phyloP scores from a whole-genome alignment of 2,113 vertebrate species.

The Cyprinodon brontotheroides region DNA sequence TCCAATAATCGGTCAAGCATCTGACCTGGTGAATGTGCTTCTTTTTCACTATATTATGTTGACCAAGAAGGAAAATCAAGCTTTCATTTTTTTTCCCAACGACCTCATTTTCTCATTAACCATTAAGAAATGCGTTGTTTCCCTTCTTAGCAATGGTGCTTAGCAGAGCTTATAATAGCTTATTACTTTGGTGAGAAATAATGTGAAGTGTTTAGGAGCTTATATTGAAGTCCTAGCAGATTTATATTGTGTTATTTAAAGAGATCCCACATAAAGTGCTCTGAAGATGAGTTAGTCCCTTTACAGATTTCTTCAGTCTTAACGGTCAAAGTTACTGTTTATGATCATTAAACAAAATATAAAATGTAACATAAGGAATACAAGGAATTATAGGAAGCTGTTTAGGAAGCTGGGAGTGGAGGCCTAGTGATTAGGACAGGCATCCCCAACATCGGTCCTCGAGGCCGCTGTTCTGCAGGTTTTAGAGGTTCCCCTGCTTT shows the following conservation, averaged over 20 bases:
- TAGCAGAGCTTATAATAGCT: neutral
- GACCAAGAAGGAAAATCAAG: neutral
- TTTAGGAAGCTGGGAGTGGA: too few species aligned
- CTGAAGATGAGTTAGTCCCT: neutral
- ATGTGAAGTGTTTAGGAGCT: neutral
- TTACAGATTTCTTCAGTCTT: neutral
- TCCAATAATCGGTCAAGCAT: neutral
- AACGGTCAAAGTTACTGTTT: neutral
- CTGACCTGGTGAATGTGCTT: conserved; percentile 6
- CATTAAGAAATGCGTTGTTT: neutral
- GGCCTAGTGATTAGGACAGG: too few species aligned
- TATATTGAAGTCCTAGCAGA: neutral
- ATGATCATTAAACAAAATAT: neutral
- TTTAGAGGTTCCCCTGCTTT: too few species aligned
- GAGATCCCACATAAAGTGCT: neutral
- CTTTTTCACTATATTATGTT: neutral
- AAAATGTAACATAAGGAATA: too few species aligned
- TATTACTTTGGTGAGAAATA: neutral
- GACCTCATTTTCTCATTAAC: neutral
- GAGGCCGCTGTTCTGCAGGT: too few species aligned
- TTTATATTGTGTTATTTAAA: neutral
- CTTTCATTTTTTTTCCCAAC: neutral
- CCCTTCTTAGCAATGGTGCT: neutral
- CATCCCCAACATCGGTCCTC: too few species aligned
- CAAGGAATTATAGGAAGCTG: too few species aligned